A percentile compares a stretch with the other conserved stretches of the same genome.
Evolutionary conservation across 2,888 invertebrate species (phyloP).

Genomic region (Oxytorus armatus): DNA sequence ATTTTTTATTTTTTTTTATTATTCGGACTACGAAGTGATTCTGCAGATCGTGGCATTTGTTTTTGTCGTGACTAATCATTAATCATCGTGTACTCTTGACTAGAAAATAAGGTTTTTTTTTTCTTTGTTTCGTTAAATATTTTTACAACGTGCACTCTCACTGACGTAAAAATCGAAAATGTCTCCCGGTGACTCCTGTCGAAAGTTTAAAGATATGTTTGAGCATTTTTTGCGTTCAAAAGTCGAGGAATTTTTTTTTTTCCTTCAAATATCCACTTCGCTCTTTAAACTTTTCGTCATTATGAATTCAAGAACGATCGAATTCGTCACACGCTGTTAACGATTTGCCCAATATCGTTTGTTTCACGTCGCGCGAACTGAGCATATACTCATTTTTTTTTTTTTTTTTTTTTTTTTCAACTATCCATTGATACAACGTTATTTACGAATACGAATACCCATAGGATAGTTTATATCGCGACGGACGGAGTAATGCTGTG

Average conservation of each 20-base stretch:
- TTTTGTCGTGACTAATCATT: constrained; percentile 30
- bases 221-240: constrained; percentile 14
- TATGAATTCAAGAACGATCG: constrained; percentile 74
- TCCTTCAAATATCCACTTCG: background rate
- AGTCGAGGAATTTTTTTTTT: background rate
- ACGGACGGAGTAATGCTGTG: constrained; percentile 78
- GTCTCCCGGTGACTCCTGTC: constrained; percentile 13
- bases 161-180: constrained; percentile 7
- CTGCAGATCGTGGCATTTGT: constrained; percentile 25
- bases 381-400: constrained; percentile 57
- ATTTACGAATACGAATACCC: constrained; percentile 72
- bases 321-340: constrained; percentile 79
- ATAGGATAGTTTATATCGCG: constrained; percentile 78
- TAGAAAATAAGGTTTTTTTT: constrained; percentile 53
- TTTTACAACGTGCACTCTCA: background rate
- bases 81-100: constrained; percentile 43
- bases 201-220: constrained; percentile 12
- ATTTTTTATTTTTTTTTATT: constrained; percentile 24
- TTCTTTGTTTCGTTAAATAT: no score
- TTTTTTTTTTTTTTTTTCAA: constrained; percentile 34
- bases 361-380: constrained; percentile 48
- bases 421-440: constrained; percentile 58
- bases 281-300: constrained; percentile 32
- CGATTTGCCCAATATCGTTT: constrained; percentile 68
- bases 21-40: constrained; percentile 54